Conservation (phyloP, 2,113 vertebrate genomes). For the Gambusia affinis region DNA sequence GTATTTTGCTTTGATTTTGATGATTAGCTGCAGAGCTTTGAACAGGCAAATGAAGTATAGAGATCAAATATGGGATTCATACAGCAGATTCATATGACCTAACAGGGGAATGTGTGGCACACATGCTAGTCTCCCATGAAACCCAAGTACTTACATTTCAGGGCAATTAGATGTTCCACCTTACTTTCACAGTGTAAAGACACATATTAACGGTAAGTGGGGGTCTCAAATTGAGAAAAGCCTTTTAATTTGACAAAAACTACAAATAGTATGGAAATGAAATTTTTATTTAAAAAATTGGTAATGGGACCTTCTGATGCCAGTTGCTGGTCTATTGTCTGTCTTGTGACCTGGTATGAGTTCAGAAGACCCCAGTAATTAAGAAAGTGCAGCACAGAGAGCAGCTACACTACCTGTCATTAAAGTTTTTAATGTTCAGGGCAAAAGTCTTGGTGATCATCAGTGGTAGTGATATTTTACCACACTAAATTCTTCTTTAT, state of each 20-base stretch:
- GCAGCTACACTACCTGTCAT: not conserved
- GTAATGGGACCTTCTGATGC: not conserved
- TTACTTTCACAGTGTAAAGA: not conserved
- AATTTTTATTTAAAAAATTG: not conserved
- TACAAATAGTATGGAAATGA: not conserved
- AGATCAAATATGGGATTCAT: constrained; percentile 48
- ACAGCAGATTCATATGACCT: constrained; percentile 12
- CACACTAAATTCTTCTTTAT: not conserved
- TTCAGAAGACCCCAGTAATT: not conserved
- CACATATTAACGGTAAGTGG: not conserved
- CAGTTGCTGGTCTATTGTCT: not conserved
- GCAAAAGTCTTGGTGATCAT: too few species aligned
- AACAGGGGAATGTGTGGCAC: constrained; percentile 3
- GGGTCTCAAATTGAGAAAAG: not conserved
- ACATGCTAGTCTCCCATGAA: not conserved
- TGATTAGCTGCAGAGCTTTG: constrained; percentile 61
- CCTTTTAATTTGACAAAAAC: not conserved
- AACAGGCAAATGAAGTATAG: constrained; percentile 55
- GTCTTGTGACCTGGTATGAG: not conserved
- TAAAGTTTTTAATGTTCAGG: not conserved
- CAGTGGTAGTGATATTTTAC: too few species aligned
- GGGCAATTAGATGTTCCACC: not conserved
- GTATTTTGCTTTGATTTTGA: constrained; percentile 56
- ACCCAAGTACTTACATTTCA: not conserved
- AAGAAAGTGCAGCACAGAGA: not conserved